Evolutionary conservation across 2,797 vertebrate species (phyloP), one percentile per base, ranked within the genome.

Genomic region (Microcaecilia unicolor): DNA sequence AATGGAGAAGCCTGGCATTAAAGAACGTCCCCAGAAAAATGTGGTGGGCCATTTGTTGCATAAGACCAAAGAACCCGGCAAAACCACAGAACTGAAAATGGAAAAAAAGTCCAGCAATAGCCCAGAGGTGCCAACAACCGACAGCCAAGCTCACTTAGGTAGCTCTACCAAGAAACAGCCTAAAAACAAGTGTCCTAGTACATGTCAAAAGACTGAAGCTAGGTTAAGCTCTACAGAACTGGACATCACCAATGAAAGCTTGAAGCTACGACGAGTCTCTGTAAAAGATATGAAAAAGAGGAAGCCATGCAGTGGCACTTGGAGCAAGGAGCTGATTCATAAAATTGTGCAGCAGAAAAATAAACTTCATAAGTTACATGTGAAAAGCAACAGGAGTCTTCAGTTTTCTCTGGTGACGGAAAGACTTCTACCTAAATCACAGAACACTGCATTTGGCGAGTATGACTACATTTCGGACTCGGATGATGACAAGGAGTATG

Each of bases 321-420:
- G 94, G 95, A 97, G 88, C 81, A 99, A 99, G 70, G 96, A 96
- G 45, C 89, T 99, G 19, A 98, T 99, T 62, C 95, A 97, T 58
- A 98, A 97, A 72, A 99, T 98, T 4, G 92, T 98, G 37, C 92
- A 91, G 50, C 96, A 99, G 76, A 99, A 98, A 65, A 99, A 98
- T 60, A 89, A 89, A 45, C 74, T 86, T 14, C 80, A 89, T 64
- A 85, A 88, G 35, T 74, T 84, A 18, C 87, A 88, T 8, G 83
- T 81, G 9, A 91, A 90, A 75, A 86, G 81, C 23, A 76, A 74
- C 37, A 91, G 78, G 64, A 81, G 85, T 33, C 51, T 69, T 3
- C 79, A 76, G 31, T 50, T 79, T 44, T 80, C 89, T 30, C 53
- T 78, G 19, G 81, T 67, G 36, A 50, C 82, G 4, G 61, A 82